Evolutionary conservation across 2,797 vertebrate genomes (phyloP), one percentile per base, ranked within the genome.

Genomic region (Holocentrus rufus): DNA sequence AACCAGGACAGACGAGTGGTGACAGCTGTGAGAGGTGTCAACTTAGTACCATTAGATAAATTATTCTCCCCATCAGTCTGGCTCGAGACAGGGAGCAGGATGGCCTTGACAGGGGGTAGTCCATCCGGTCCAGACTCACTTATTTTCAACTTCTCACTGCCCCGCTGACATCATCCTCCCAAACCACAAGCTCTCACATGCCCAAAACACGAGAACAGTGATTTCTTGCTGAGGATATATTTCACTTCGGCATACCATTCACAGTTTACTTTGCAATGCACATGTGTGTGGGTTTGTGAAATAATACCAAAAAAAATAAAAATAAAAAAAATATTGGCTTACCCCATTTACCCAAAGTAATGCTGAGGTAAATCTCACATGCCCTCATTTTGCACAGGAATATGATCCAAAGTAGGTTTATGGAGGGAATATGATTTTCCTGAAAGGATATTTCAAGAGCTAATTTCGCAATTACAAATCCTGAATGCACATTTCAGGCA

Each of bases 21-120:
- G 89, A 89, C 88, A 87, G 78, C 72, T 50, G 58, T 36, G 76
- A 80, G 82, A 57, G 13, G 60, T 84, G 85, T 91, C 86, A 89
- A 77, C 72, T 54, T 74, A 79, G 86, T 79, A 68, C 70, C 73
- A 89, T 88, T 86, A 88, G 62, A 87, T 86, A 42, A 89, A 87
- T 91, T 88, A 89, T 87, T 87, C 80, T 74, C 58, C 70, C 69
- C 73, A 90, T 89, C 87, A 84, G 86, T 78, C 77, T 81, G 78
- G 64, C 75, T 72, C 56, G 46, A 46, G 71, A 72, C 71, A 59
- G 69, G 11, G 44, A 65, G 52, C 3, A 55, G 71, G 42, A 69
- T 58, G 52, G 70, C 70, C 58, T 46, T 68, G 78, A 81, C 65
- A 68, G 65, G 72, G 69, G 20, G 36, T 4, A 55, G 69, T 61